phyloP scores from a whole-genome alignment of 2,888 invertebrate genomes.

The Cynaeus angustus region DNA sequence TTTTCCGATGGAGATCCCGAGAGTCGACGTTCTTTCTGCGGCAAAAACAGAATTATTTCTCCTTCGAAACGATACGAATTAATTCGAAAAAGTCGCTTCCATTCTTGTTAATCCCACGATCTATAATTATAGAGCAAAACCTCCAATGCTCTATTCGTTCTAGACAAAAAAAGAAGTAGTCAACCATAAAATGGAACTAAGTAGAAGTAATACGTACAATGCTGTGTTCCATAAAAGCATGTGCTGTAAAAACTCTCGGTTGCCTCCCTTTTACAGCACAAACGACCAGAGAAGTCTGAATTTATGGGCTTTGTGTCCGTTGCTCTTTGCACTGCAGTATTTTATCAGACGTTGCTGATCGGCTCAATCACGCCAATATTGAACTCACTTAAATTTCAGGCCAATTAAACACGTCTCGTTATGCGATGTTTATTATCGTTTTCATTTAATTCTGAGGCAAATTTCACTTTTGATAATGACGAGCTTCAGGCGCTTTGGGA shows the following conservation, averaged over 20 bases:
- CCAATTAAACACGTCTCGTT: constrained; percentile 51
- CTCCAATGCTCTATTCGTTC: constrained; percentile 8
- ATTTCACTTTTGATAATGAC: constrained; percentile 36
- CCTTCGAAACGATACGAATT: background rate
- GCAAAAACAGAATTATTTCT: constrained; percentile 4
- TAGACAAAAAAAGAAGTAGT: constrained; percentile 51
- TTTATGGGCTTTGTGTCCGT: constrained; percentile 55
- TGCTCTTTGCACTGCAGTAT: constrained; percentile 52
- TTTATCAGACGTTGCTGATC: constrained; percentile 55
- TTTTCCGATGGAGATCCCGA: constrained; percentile 11
- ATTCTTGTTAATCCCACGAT: background rate
- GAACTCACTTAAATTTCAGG: constrained; percentile 51
- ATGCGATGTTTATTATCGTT: constrained; percentile 31
- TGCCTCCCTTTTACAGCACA: constrained; percentile 56
- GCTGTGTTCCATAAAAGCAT: constrained; percentile 57
- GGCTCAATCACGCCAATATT: constrained; percentile 53
- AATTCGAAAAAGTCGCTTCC: background rate
- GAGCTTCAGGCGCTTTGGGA: constrained; percentile 4
- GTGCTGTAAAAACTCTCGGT: constrained; percentile 54
- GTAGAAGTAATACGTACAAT: constrained; percentile 60
- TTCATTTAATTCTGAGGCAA: constrained; percentile 15
- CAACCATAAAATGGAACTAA: constrained; percentile 60
- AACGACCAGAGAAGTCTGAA: constrained; percentile 55
- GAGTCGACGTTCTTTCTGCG: constrained; percentile 5
- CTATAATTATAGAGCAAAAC: background rate